Conservation (phyloP, 1,140 invertebrate genomes). For the Hycleus cichorii region DNA sequence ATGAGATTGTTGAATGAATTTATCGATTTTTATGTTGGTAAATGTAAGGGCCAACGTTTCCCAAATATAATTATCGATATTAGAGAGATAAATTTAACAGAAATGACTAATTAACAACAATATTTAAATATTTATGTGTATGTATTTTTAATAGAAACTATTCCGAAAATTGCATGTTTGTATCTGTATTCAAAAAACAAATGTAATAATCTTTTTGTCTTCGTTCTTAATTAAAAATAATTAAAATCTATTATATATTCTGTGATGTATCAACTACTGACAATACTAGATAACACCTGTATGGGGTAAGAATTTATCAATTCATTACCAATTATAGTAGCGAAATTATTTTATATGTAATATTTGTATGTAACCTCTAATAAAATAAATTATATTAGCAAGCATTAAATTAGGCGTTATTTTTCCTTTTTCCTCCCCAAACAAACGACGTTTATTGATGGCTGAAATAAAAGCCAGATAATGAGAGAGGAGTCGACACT, state of each 20-base stretch:
- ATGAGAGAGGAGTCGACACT: too few relatives aligned
- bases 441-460: too few relatives aligned
- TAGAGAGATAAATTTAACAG: background rate
- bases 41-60: slow-evolving; percentile 11
- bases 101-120: background rate
- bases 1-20: background rate
- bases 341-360: slow-evolving; percentile 17
- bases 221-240: slow-evolving; percentile 3
- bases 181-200: slow-evolving; percentile 4
- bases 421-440: too few relatives aligned
- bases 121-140: slow-evolving; percentile 5
- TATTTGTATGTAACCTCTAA: slow-evolving; percentile 16
- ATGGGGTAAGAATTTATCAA: slow-evolving; percentile 15
- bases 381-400: slow-evolving; percentile 14
- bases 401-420: background rate
- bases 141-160: slow-evolving; percentile 15
- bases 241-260: slow-evolving; percentile 14
- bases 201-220: slow-evolving; percentile 10
- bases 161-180: slow-evolving; percentile 11
- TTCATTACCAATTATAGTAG: slow-evolving; percentile 10
- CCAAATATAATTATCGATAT: slow-evolving; percentile 3
- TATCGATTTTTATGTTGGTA: slow-evolving; percentile 1
- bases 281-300: slow-evolving; percentile 13
- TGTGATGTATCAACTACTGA: slow-evolving; percentile 17
- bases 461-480: too few relatives aligned